phyloP scores from a whole-genome alignment of 2,797 vertebrate genomes.

The Aotus griseimembra region DNA sequence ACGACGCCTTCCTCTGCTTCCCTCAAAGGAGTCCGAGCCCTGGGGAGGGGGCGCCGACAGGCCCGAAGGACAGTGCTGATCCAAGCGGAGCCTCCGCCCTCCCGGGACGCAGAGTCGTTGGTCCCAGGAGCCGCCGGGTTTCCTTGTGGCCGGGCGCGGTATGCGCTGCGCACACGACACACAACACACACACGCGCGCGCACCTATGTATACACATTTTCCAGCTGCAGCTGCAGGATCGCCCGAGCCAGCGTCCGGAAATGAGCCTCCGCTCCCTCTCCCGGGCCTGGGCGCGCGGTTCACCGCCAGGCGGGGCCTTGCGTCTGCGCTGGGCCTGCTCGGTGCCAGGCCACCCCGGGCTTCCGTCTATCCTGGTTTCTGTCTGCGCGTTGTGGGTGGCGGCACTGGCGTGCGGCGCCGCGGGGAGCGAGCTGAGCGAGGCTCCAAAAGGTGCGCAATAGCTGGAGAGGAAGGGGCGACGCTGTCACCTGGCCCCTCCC shows the following conservation, averaged over 20 bases:
- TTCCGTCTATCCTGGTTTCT: neutral
- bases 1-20: neutral
- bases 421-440: neutral
- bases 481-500: neutral
- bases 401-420: accelerated
- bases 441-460: neutral
- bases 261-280: neutral
- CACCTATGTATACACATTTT: neutral
- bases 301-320: neutral
- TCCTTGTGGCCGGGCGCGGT: neutral
- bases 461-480: accelerated
- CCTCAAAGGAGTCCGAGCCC: neutral
- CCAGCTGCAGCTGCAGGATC: neutral
- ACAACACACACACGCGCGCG: too few species aligned
- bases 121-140: neutral
- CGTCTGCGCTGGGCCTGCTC: neutral
- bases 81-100: neutral
- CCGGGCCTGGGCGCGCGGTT: neutral
- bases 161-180: too few species aligned
- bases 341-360: too few species aligned
- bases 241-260: neutral
- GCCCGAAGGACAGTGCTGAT: neutral
- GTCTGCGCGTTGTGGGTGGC: neutral
- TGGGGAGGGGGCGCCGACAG: neutral
- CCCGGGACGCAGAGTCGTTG: neutral